Base-by-base conservation (phyloP, 92 coral and sea anemone species). In the Phenganax marumi region DNA sequence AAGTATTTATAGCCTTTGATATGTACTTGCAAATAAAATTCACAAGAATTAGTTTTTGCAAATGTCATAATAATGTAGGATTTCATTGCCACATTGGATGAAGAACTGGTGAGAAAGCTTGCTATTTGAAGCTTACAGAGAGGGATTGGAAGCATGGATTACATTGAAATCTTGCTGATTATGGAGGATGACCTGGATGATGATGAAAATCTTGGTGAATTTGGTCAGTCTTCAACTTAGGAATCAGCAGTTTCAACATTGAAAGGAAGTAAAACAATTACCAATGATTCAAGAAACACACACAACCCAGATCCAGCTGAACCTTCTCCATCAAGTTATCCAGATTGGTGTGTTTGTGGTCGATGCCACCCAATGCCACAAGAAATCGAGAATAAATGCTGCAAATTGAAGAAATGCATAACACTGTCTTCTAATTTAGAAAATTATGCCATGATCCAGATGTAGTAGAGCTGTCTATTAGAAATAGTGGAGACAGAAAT, bases 371-470 rank as follows among this genome's bases (percentile, higher is more conserved):
- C 77, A 66, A 78, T 87, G 90, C 69, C 88, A 10, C 87, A 87
- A 49, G 64, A 56, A 12, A 17, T 87, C 3, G 82, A 87, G 52
- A 87, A 87, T 50, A 43, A 82, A 18, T 88, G 91, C 49, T 88
- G 91, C 68, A 79, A 85, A 7, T 50, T 56, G 10, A 62, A 84
- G 12, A 79, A 80, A 21, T 85, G 86, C 72, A 80, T 73, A 18
- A 89, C 91, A 13, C 56, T 12, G 8, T 68, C 80, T 7, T 21
- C 51, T 47, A 85, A 3, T 84, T 74, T 65, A 61, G 22, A 48
- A 84, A 90, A 56, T 74, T 90, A 3, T 90, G 92, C 10, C 51
- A 87, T 5, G 89, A 87, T 53, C 85, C 90, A 8, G 92, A 90
- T 46, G 90, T 90, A 63, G 56, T 90, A 2, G 85, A 90, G 54